Base-by-base conservation (phyloP, 2,888 invertebrate genomes). In the Drosophila leonis region DNA sequence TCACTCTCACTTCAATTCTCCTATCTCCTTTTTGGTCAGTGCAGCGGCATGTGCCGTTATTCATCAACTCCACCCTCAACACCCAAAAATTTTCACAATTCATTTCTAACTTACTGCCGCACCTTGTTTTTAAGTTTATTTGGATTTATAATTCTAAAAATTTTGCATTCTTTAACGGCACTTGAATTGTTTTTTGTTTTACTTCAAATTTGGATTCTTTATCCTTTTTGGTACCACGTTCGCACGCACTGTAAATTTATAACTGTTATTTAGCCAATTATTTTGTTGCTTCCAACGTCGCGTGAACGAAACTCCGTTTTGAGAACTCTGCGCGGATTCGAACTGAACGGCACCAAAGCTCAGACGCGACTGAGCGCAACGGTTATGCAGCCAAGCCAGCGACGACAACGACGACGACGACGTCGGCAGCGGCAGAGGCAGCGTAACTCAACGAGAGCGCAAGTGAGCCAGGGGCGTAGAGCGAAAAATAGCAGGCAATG, bases 301-400 rank as follows among this genome's bases (percentile, higher is more conserved):
- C 75, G 75, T 65, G 66, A 37, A 56, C 41, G 59, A 24, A 24
- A 55, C 49, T 61, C n/a, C n/a, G 29, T 35, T 15, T 52, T 24
- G 18, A 64, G 48, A 64, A 66, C 56, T 72, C 29, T 54, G 55
- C 70, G 71, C 72, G 51, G 12, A 44, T 46, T 35, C 77, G 78
- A 78, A 90, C 90, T 83, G 75, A 42, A 78, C 82, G 74, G 70
- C 72, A 73, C 82, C 70, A 83, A 81, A 90, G 86, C 90, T 86
- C 62, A 74, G 61, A 73, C 62, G 76, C 79, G 72, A 88, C 80
- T 89, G 79, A 89, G 70, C 63, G 12, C 65, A 33, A 66, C 48
- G 33, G 20, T 24, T 9, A 35, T 15, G 20, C 33, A 35, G 24
- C 5, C 13, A 52, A 35, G 51, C 35, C 51, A 24, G 7, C 7